A percentile compares a stretch with the other conserved stretches of the same genome.
Conservation (phyloP, 64 coral and sea anemone genomes). For the Actinia tenebrosa region DNA sequence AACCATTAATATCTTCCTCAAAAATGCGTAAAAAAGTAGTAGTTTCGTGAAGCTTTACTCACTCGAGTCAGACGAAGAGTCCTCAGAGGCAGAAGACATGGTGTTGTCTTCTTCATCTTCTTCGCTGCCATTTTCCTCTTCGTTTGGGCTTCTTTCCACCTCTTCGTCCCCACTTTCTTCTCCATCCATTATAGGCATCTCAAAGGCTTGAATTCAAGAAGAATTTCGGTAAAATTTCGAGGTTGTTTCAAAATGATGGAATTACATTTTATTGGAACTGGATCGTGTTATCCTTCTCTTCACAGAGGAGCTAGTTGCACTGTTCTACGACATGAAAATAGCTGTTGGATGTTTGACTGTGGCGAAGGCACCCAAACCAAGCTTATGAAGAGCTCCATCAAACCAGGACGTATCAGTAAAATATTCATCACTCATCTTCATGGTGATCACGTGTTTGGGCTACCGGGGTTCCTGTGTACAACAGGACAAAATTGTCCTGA, state of each 20-base stretch:
- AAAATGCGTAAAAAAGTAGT: constrained; percentile 12
- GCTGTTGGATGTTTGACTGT: constrained; percentile 99
- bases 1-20: not conserved
- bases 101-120: constrained; percentile 89
- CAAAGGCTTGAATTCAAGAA: not conserved
- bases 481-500: constrained; percentile 62
- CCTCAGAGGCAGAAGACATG: constrained; percentile 76
- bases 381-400: constrained; percentile 76
- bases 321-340: constrained; percentile 50
- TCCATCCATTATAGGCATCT: constrained; percentile 95
- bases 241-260: constrained; percentile 49
- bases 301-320: constrained; percentile 70
- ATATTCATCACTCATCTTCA: constrained; percentile 99
- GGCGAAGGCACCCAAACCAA: constrained; percentile 92
- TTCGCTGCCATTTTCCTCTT: constrained; percentile 98
- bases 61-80: constrained; percentile 90
- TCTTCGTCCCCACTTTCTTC: constrained; percentile 98
- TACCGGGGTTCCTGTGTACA: constrained; percentile 88
- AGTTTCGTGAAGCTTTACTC: not conserved
- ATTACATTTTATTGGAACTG: constrained; percentile 87
- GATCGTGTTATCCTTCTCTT: constrained; percentile 67
- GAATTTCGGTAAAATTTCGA: not conserved
- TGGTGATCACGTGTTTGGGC: constrained; percentile 91
- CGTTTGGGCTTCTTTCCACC: constrained; percentile 78
- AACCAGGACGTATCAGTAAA: constrained; percentile 77